These are phyloP conservation scores for Euura saliciscinereae DNA, from an alignment of 1,140 invertebrate species.

Conservation along the genomic window DNA sequence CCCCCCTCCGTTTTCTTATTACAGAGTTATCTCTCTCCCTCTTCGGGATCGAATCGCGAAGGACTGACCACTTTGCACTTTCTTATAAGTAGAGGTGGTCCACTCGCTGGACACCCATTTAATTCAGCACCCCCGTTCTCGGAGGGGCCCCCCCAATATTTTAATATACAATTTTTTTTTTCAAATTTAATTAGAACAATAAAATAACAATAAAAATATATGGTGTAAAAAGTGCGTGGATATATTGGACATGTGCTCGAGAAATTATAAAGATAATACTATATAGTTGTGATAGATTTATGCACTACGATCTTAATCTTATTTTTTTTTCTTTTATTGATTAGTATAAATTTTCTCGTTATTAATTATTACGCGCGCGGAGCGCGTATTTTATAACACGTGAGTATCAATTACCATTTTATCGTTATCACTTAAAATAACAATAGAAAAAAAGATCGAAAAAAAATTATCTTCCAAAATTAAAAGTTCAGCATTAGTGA, in stretches of 20 bases:
- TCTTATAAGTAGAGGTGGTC: conserved; percentile 56
- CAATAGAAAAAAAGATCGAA: no score
- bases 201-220: no score
- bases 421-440: no score
- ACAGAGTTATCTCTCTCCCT: not conserved
- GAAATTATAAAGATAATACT: not conserved
- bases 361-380: not conserved
- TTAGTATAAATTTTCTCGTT: not conserved
- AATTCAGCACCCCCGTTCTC: conserved; percentile 41
- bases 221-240: no score
- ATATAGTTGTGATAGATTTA: not conserved
- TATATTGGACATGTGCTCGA: not conserved
- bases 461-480: no score
- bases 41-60: conserved; percentile 31
- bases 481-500: no score
- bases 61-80: conserved; percentile 50
- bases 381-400: not conserved
- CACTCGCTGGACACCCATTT: conserved; percentile 39
- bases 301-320: not conserved
- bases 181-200: no score
- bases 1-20: not conserved
- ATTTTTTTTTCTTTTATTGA: not conserved
- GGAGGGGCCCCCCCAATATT: conserved; percentile 14
- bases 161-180: not conserved
- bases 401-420: not conserved